phyloP scores from a whole-genome alignment of 2,888 invertebrate genomes.

The Apotomis capreana region DNA sequence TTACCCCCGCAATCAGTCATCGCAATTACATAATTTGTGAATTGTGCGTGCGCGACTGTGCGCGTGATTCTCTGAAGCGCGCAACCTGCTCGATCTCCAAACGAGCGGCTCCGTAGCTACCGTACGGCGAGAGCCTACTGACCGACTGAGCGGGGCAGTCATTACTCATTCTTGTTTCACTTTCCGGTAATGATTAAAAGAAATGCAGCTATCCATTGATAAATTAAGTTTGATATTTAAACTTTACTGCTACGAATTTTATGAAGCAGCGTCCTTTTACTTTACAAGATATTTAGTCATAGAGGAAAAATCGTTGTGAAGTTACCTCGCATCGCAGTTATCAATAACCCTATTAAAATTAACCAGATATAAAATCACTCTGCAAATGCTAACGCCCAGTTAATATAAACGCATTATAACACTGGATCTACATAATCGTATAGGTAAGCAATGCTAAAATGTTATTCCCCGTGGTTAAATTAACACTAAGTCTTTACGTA shows the following conservation, averaged over 20 bases:
- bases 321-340: background rate
- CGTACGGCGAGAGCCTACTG: constrained; percentile 49
- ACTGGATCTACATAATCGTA: constrained; percentile 19
- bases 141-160: constrained; percentile 48
- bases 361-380: constrained; percentile 1
- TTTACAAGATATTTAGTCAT: background rate
- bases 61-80: constrained; percentile 31
- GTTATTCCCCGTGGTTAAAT: constrained; percentile 16
- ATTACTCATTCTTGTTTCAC: constrained; percentile 48
- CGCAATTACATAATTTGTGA: constrained; percentile 39
- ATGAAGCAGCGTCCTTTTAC: no score
- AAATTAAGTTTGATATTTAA: constrained; percentile 1
- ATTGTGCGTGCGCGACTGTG: constrained; percentile 28
- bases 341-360: constrained; percentile 5
- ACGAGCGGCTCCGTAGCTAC: constrained; percentile 47
- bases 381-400: constrained; percentile 9
- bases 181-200: constrained; percentile 44
- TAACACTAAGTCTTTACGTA: constrained; percentile 4
- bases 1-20: constrained; percentile 21
- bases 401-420: constrained; percentile 21
- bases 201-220: constrained; percentile 16
- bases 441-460: constrained; percentile 6
- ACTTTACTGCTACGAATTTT: background rate
- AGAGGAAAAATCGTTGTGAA: background rate
- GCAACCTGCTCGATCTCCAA: constrained; percentile 35